Base-by-base conservation (phyloP, 2,113 vertebrate genomes). In the Cyanistes caeruleus region DNA sequence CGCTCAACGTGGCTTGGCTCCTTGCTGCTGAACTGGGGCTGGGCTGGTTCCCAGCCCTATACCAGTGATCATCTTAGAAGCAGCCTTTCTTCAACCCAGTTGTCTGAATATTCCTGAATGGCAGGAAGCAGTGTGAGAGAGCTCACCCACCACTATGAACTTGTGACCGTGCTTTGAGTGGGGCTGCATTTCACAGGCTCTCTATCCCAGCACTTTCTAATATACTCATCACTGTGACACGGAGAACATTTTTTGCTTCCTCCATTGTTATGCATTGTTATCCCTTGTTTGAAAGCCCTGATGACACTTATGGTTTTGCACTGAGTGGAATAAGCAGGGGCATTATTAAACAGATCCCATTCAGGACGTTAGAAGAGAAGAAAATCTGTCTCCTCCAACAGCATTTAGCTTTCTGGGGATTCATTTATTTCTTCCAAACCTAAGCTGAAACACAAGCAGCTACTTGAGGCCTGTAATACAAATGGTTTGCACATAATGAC, bases 401-500 rank as follows among this genome's bases (percentile, higher is more conserved):
- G 56, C 2, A 2, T 69, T 90, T 65, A 80, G 11, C 27, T 87
- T 58, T 79, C 46, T 43, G 15, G 43, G 39, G 43, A 56, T 83
- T 88, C 24, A 37, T 77, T 83, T 91, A 65, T 88, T 83, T 76
- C 60, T 33, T 90, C 33, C 43, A 80, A 93, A 83, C 21, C 51
- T 85, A 84, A 89, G 25, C 37, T 69, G 62, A 93, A 93, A 58
- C 24, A 80, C 43, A 83, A 63, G 35, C 64, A 89, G 64, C 30
- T 96, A 64, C 78, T n/a, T 80, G 51, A 89, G 35, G 43, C 24
- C 35, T 69, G 51, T 83, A 87, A 89, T 56, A 67, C 51, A 79
- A 90, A 82, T 56, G 28, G 35, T 91, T 90, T 94, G 75, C 64
- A 90, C 31, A 51, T 80, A 95, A 83, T 78, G 64, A 80, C 6